Percentiles rank a stretch among this genome's conserved stretches.
These are phyloP conservation scores for Pygmarrhopalites habei DNA, from an alignment of 1,140 invertebrate genomes.

Conservation along the genomic window DNA sequence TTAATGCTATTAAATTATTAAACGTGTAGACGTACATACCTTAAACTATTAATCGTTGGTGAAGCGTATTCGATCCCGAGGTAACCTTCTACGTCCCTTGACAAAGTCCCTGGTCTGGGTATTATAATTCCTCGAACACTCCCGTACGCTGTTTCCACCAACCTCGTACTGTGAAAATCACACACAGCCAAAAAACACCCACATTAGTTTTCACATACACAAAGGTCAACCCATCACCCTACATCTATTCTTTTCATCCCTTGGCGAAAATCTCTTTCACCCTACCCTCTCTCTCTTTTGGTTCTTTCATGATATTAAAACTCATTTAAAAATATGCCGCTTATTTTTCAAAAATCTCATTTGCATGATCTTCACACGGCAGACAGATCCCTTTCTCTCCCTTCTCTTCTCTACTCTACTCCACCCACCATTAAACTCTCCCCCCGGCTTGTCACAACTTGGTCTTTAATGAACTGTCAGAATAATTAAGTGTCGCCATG, in stretches of 20 bases:
- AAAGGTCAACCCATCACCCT: neutral
- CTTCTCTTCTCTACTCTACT: no score
- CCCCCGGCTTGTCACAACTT: no score
- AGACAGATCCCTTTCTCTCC: no score
- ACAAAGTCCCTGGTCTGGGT: conserved; percentile 24
- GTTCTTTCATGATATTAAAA: no score
- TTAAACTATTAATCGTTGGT: conserved; percentile 38
- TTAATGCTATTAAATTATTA: no score
- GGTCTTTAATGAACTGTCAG: no score
- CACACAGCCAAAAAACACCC: conserved; percentile 6
- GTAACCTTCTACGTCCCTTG: conserved; percentile 46
- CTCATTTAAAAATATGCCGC: neutral
- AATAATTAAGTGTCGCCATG: no score
- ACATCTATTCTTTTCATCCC: neutral
- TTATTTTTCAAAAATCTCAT: neutral
- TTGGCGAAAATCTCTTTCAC: no score
- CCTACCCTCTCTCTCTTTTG: neutral
- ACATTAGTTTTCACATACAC: neutral
- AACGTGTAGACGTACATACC: no score
- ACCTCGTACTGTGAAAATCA: conserved; percentile 20
- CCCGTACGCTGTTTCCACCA: conserved; percentile 38
- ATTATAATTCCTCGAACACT: conserved; percentile 35
- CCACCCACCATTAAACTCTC: no score
- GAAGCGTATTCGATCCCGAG: conserved; percentile 55
- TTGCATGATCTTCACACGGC: no score